phyloP scores from a whole-genome alignment of 2,113 vertebrate genomes.

The Malurus cyaneus region DNA sequence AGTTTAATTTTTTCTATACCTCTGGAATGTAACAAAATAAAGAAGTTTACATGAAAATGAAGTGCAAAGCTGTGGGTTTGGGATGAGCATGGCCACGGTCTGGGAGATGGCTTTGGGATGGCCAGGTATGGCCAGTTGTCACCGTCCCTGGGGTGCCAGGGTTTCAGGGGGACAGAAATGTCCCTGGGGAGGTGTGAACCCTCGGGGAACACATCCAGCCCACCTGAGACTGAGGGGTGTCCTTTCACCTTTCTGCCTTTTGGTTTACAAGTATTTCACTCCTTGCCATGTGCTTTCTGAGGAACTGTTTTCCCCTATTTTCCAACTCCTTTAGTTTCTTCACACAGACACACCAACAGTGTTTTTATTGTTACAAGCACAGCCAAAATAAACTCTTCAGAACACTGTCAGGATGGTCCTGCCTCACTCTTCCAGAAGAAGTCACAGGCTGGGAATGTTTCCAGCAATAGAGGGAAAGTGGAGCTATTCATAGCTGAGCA shows the following conservation, averaged over 20 bases:
- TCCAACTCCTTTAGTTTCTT: background rate
- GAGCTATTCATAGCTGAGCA: background rate
- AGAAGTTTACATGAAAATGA: background rate
- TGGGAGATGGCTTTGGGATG: background rate
- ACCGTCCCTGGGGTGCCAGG: fast-evolving
- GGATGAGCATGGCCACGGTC: background rate
- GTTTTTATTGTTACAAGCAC: background rate
- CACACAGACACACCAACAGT: background rate
- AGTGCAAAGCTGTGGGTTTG: background rate
- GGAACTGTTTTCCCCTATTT: background rate
- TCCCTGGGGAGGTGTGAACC: background rate
- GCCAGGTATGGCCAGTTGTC: background rate
- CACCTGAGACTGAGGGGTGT: background rate
- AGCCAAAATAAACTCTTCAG: background rate
- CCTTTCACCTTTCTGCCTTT: background rate
- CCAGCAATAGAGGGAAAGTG: background rate
- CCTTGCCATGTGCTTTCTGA: background rate
- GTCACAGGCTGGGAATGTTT: background rate
- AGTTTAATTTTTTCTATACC: background rate
- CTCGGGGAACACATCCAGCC: too few species aligned
- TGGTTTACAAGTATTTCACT: background rate
- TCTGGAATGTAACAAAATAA: background rate
- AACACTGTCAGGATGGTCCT: background rate
- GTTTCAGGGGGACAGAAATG: background rate
- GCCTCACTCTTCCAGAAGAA: background rate